phyloP scores from a whole-genome alignment of 1,140 invertebrate species.

The Ladona fulva region DNA sequence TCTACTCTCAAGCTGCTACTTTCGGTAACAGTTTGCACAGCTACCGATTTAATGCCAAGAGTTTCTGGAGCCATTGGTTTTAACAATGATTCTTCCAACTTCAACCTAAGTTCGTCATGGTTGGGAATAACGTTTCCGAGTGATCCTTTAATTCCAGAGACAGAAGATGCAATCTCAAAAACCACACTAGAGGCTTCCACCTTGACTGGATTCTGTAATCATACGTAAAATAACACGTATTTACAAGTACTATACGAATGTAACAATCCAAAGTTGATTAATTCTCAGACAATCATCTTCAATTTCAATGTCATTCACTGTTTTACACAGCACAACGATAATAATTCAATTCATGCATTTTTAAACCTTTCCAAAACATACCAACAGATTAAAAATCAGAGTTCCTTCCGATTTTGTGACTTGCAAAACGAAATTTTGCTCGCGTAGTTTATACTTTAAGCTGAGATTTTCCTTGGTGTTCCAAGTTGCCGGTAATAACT shows the following conservation, averaged over 20 bases:
- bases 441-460: neutral
- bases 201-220: constrained; percentile 35
- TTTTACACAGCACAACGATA: too few species aligned
- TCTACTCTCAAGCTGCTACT: too few species aligned
- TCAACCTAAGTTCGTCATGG: constrained; percentile 33
- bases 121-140: constrained; percentile 38
- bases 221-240: too few species aligned
- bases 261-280: too few species aligned
- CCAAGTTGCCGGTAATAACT: constrained; percentile 60
- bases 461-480: constrained; percentile 33
- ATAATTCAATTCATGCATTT: too few species aligned
- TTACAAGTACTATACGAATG: too few species aligned
- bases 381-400: constrained; percentile 55
- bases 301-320: too few species aligned
- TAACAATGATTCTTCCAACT: neutral
- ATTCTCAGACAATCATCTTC: too few species aligned
- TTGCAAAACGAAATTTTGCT: constrained; percentile 40
- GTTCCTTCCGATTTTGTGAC: constrained; percentile 51
- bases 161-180: constrained; percentile 36
- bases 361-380: constrained; percentile 29
- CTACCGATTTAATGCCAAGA: too few species aligned
- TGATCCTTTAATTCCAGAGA: constrained; percentile 34
- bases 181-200: constrained; percentile 34
- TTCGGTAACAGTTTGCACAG: too few species aligned
- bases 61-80: neutral